Base-by-base conservation (phyloP, 2,113 vertebrate species). In the Eulemur macaco region DNA sequence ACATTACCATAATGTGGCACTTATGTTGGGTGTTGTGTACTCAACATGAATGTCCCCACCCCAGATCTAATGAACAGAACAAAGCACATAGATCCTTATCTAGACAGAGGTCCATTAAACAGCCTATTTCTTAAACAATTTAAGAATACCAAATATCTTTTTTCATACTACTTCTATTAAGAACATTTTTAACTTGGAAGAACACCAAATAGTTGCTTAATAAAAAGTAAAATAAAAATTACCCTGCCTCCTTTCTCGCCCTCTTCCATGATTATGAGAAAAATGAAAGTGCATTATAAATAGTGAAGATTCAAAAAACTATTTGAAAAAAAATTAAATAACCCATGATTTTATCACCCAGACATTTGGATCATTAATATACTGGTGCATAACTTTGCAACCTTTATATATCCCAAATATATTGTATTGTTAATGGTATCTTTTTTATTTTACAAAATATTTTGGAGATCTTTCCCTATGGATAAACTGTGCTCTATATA, bases 151-250 rank as follows among this genome's bases (percentile, higher is more conserved):
- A 83, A 82, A 52, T 96, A 86, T 60, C 86, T 18, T 89, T 64
- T 84, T 86, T 68, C 39, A 58, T 6, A 85, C 6, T 3, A 71
- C 18, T 95, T 90, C 14, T 37, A 85, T 86, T 42, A 91, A 96
- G 45, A 92, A 7, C 95, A 63, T 6, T 82, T 85, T 86, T 86
- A 81, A 71, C 52, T 92, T 96, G n/a, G 12, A 96, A 96, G 47
- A 86, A 69, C 3, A 77, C 8, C 10, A 73, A 34, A 7, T 42
- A 92, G 42, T 3, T 82, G 7, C 9, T 80, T 5, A 89, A 85
- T n/a, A 73, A 78, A n/a, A 86, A 8, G 20, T 6, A 58, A 13
- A 71, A 78, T 39, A 85, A 34, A 81, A 88, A 37, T 39, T 34
- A 58, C n/a, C 47, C 6, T 14, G 56, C 20, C 12, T 76, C 20